These are phyloP conservation scores for Sapajus apella DNA, from an alignment of 2,113 vertebrate species.

Conservation along the genomic window DNA sequence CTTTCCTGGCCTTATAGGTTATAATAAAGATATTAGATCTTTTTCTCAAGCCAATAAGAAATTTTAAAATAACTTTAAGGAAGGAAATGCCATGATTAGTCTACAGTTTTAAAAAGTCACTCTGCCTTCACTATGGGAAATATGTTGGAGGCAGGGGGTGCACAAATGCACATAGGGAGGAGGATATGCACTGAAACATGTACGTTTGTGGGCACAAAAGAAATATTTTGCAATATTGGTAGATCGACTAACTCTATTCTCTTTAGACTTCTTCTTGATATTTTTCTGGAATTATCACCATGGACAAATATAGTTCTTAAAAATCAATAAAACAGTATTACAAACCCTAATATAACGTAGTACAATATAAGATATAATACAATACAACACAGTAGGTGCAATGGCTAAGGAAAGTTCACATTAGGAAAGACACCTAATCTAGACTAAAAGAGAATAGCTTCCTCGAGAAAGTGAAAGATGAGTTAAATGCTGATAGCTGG, in stretches of 20 bases:
- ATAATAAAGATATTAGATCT: not conserved
- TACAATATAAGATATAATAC: too few relatives aligned
- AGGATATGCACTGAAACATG: not conserved
- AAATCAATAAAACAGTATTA: not conserved
- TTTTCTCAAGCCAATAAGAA: not conserved
- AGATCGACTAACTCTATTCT: not conserved
- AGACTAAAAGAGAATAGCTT: not conserved
- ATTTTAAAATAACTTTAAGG: not conserved
- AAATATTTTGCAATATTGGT: not conserved
- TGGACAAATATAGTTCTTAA: not conserved
- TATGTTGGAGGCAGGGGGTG: not conserved
- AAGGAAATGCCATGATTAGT: not conserved
- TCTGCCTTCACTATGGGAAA: not conserved
- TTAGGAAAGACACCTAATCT: not conserved
- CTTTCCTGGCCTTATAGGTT: not conserved
- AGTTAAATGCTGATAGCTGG: not conserved
- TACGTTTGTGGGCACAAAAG: not conserved
- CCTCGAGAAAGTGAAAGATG: not conserved
- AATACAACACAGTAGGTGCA: not conserved
- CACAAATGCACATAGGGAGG: not conserved
- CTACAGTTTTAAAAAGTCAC: not conserved
- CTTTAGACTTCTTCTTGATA: not conserved
- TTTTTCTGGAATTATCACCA: not conserved
- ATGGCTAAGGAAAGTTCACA: not conserved
- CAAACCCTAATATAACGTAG: not conserved